Evolutionary conservation across 2,113 vertebrate genomes (phyloP).

Genomic region (Pogonocichla stellata): DNA sequence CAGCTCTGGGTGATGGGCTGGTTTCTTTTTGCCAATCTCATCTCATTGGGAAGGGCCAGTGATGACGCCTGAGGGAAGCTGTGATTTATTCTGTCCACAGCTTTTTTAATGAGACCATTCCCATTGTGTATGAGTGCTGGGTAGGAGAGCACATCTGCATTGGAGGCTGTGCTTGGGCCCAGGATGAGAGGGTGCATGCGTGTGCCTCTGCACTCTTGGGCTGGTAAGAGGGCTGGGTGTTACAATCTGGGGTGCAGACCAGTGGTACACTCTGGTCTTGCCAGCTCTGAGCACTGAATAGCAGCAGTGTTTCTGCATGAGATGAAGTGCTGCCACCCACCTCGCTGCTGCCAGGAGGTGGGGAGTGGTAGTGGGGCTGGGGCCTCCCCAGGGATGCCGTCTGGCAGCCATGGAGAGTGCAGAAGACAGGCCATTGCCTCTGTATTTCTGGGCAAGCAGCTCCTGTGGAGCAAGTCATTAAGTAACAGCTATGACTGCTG

Average conservation of each 20-base stretch:
- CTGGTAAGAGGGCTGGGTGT: background rate
- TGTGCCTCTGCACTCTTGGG: background rate
- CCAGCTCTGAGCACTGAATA: background rate
- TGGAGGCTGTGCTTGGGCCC: background rate
- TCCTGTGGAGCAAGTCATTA: background rate
- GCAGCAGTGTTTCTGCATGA: background rate
- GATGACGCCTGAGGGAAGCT: background rate
- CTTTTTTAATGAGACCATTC: background rate
- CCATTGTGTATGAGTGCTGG: background rate
- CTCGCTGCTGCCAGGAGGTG: background rate
- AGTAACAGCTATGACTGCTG: background rate
- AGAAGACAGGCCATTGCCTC: background rate
- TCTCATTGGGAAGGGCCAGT: background rate
- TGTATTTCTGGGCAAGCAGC: background rate
- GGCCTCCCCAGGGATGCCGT: background rate
- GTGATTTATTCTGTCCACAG: constrained; percentile 22
- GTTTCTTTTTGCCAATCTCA: background rate
- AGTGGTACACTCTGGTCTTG: fast-evolving
- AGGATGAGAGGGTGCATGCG: background rate
- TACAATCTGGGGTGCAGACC: background rate
- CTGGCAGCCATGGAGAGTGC: background rate
- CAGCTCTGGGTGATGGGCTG: background rate
- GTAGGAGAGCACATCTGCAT: background rate
- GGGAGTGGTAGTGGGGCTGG: background rate
- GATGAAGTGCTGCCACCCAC: background rate